Evolutionary conservation across 2,888 invertebrate species (phyloP), one percentile per base, ranked within the genome.

Genomic region (Chelonus formosanus): DNA sequence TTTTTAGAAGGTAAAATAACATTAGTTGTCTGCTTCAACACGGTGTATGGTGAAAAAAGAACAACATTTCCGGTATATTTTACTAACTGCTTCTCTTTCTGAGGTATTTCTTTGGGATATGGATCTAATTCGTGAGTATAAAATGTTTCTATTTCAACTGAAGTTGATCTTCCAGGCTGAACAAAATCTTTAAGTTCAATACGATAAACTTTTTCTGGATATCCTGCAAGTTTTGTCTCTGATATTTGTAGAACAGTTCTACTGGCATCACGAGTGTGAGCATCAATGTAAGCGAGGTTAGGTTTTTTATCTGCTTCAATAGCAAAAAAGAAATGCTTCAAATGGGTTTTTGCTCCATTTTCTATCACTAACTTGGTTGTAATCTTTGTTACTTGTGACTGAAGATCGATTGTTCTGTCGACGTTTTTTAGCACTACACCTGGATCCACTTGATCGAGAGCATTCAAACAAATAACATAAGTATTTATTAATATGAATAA

Each of bases 21-120:
- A 6, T 88, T 90, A 0, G 96, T 95, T 72, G 92, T 95, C 84
- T 98, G 97, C 47, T 91, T 90, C 0, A 84, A 83, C 0, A 95
- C 91, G 65, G 86, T 82, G 84, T 98, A 99, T 0, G 96, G 95
- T 0, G 93, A 90, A 80, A 90, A 96, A 63, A 93, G 87, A 80
- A 95, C 94, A 65, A 94, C 88, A 79, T 92, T 95, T 35, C 96
- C 97, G 72, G 87, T 89, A 81, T 92, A 98, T 73, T 92, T 89
- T 0, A 99, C 95, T 71, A 96, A 87, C 80, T 99, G 99, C 77
- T 95, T 94, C 78, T 99, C 98, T 70, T 93, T 91, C 83, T 99
- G 99, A 0, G 90, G 88, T 68, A 99, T 97, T 74, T 92, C 89
- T 6, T 90, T 90, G 2, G 99, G 99, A 85, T 93, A 94, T 0